Evolutionary conservation across 2,113 vertebrate species (phyloP).

Genomic region (Maccullochella peelii): DNA sequence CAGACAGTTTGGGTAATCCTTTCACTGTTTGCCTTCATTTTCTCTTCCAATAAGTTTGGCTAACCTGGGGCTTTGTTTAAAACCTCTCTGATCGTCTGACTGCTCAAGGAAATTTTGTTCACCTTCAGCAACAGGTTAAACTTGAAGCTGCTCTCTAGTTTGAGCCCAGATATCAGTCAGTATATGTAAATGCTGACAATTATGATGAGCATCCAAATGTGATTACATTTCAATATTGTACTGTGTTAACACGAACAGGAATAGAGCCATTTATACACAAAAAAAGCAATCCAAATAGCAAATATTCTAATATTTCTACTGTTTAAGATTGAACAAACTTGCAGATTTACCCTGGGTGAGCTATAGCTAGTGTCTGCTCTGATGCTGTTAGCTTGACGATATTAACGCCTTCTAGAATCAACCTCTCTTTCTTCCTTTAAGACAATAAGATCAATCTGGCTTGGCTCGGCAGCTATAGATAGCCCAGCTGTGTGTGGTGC

Average conservation of each 20-base stretch:
- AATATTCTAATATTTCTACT: neutral
- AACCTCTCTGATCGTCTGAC: no score
- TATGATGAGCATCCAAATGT: neutral
- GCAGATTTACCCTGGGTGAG: neutral
- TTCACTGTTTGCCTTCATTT: neutral
- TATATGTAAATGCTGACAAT: neutral
- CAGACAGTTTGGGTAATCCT: neutral
- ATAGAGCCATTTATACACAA: neutral
- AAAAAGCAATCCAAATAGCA: neutral
- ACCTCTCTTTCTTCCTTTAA: conserved; percentile 54
- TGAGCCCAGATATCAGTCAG: neutral
- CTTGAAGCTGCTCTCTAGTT: neutral
- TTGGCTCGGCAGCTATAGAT: conserved; percentile 51
- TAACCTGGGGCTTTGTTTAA: neutral
- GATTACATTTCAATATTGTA: neutral
- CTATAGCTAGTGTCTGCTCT: conserved; percentile 43
- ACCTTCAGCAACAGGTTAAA: conserved; percentile 26
- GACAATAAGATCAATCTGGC: conserved; percentile 60
- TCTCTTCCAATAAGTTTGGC: neutral
- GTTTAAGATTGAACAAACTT: neutral
- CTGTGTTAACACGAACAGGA: neutral
- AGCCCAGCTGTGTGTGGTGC: conserved; percentile 60
- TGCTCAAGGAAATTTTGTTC: neutral
- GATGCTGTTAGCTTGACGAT: conserved; percentile 49
- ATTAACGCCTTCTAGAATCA: conserved; percentile 46